Conservation (phyloP, 1,140 invertebrate species). For the Steinernema feltiae region DNA sequence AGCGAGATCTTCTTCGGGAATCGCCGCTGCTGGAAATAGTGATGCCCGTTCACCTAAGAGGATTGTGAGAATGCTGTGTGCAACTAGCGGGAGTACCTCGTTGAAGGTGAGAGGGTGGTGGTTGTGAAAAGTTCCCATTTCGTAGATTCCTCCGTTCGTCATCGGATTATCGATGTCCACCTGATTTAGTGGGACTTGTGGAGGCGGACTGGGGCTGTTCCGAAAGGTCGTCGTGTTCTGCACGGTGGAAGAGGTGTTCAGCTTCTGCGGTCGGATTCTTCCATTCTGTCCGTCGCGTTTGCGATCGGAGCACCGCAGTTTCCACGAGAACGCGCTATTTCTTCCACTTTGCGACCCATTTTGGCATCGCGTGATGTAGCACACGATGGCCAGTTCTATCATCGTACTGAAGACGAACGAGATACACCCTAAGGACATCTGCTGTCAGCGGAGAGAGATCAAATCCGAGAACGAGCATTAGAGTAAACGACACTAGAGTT, state of each 20-base stretch:
- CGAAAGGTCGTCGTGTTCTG: conserved; percentile 13
- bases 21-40: conserved; percentile 18
- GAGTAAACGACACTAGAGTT: background rate
- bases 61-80: background rate
- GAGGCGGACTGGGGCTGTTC: conserved; percentile 5
- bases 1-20: conserved; percentile 21
- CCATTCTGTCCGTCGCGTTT: conserved; percentile 11
- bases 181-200: background rate
- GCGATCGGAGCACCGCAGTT: conserved; percentile 11
- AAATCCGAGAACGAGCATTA: conserved; percentile 12
- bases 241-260: background rate
- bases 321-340: conserved; percentile 20
- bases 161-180: conserved; percentile 12
- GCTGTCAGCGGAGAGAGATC: background rate
- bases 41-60: conserved; percentile 40
- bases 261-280: background rate
- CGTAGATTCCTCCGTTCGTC: conserved; percentile 20
- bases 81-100: conserved; percentile 23
- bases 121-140: conserved; percentile 19
- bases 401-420: conserved; percentile 56
- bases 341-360: conserved; percentile 17
- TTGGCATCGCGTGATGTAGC: conserved; percentile 52
- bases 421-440: conserved; percentile 42
- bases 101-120: conserved; percentile 31
- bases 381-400: conserved; percentile 56